Conservation (phyloP, 1,140 invertebrate genomes). For the Bombus pascuorum region DNA sequence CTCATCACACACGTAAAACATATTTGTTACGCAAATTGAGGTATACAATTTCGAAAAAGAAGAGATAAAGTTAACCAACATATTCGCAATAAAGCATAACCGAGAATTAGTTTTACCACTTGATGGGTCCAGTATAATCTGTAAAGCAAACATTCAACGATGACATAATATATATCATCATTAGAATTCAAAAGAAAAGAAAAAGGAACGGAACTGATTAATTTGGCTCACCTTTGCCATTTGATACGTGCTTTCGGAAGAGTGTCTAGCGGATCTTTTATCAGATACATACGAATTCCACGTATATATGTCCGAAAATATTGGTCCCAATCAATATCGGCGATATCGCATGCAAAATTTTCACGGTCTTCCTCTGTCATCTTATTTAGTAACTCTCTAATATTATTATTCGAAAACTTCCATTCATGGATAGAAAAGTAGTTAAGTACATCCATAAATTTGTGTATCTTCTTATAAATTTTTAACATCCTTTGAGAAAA, state of each 20-base stretch:
- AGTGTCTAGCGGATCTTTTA: slow-evolving; percentile 85
- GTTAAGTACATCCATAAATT: slow-evolving; percentile 87
- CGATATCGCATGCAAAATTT: slow-evolving; percentile 88
- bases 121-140: slow-evolving; percentile 82
- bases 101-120: slow-evolving; percentile 74
- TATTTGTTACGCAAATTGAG: background rate
- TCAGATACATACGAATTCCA: slow-evolving; percentile 84
- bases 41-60: slow-evolving; percentile 15
- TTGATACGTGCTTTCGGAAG: slow-evolving; percentile 82
- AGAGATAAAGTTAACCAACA: slow-evolving; percentile 69
- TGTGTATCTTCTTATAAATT: slow-evolving; percentile 88
- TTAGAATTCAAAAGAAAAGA: background rate
- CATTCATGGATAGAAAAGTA: slow-evolving; percentile 89
- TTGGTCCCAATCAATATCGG: slow-evolving; percentile 84
- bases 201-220: background rate
- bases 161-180: too few species aligned
- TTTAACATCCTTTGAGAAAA: slow-evolving; percentile 84
- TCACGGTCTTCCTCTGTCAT: slow-evolving; percentile 85
- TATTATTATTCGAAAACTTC: slow-evolving; percentile 86
- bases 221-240: slow-evolving; percentile 79
- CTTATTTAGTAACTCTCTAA: slow-evolving; percentile 84
- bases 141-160: slow-evolving; percentile 48
- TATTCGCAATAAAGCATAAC: slow-evolving; percentile 72
- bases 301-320: slow-evolving; percentile 84
- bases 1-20: background rate